phyloP scores from a whole-genome alignment of 2,888 invertebrate species.

The Eumerus sabulonum region DNA sequence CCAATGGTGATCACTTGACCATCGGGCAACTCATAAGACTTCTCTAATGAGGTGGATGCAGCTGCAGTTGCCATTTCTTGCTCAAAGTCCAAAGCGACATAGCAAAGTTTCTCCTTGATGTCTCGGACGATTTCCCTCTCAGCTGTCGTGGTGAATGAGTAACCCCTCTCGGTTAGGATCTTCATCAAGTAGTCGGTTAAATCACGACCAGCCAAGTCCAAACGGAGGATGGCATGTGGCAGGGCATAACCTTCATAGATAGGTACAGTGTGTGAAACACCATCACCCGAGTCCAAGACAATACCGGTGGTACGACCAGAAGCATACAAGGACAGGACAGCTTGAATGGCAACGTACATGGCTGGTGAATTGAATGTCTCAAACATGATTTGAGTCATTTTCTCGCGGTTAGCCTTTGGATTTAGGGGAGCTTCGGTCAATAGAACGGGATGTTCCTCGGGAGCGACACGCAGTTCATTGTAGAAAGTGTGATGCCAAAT shows the following conservation, averaged over 20 bases:
- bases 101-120: slow-evolving; percentile 96
- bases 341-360: slow-evolving; percentile 97
- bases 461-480: slow-evolving; percentile 97
- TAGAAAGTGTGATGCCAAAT: slow-evolving; percentile 99
- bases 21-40: slow-evolving; percentile 96
- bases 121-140: slow-evolving; percentile 97
- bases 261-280: slow-evolving; percentile 97
- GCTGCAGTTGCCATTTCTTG: slow-evolving; percentile 97
- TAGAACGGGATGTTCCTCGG: slow-evolving; percentile 94
- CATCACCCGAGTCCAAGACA: slow-evolving; percentile 96
- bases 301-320: slow-evolving; percentile 98
- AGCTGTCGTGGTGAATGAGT: slow-evolving; percentile 94
- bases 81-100: slow-evolving; percentile 94
- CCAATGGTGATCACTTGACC: slow-evolving; percentile 96
- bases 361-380: slow-evolving; percentile 96
- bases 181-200: slow-evolving; percentile 97
- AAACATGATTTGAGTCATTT: slow-evolving; percentile 96
- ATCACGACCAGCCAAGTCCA: slow-evolving; percentile 95
- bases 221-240: slow-evolving; percentile 94
- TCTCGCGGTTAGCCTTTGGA: slow-evolving; percentile 93
- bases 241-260: slow-evolving; percentile 96
- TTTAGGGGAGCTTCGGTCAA: slow-evolving; percentile 93
- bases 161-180: slow-evolving; percentile 94
- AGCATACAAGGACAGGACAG: slow-evolving; percentile 94
- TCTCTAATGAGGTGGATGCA: slow-evolving; percentile 94